Evolutionary conservation across 2,888 invertebrate species (phyloP).

Genomic region (Ornithoptera priamus): DNA sequence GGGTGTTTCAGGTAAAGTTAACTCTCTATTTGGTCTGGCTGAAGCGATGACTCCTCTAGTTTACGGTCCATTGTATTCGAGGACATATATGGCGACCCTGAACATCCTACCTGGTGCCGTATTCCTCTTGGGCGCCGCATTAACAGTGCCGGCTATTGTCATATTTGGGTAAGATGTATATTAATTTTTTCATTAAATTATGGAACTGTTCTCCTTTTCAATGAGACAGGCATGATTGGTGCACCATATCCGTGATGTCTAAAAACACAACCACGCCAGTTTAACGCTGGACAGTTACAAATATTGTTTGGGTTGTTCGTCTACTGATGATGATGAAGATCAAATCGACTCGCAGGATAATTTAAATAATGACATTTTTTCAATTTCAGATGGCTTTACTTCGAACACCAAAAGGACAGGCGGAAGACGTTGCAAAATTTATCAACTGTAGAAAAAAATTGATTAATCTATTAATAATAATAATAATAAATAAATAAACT

Average conservation of each 20-base stretch:
- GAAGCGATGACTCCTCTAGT: conserved; percentile 86
- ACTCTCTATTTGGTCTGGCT: conserved; percentile 86
- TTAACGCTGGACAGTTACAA: too few relatives aligned
- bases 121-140: conserved; percentile 83
- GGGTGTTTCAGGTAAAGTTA: conserved; percentile 82
- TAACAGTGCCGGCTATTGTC: conserved; percentile 84
- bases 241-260: too few relatives aligned
- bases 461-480: too few relatives aligned
- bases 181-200: too few relatives aligned
- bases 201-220: too few relatives aligned
- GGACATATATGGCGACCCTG: conserved; percentile 84
- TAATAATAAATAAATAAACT: too few relatives aligned
- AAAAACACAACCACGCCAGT: too few relatives aligned
- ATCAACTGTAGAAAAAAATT: too few relatives aligned
- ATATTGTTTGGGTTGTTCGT: too few relatives aligned
- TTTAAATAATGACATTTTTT: not conserved
- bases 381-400: conserved; percentile 83
- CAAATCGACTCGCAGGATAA: too few relatives aligned
- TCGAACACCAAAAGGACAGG: conserved; percentile 80
- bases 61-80: conserved; percentile 86
- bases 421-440: conserved; percentile 41
- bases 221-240: too few relatives aligned
- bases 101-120: conserved; percentile 85
- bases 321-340: too few relatives aligned
- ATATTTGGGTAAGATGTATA: conserved; percentile 80